Evolutionary conservation across 2,888 invertebrate genomes (phyloP), one percentile per base, ranked within the genome.

Genomic region (Exocentrus adspersus): DNA sequence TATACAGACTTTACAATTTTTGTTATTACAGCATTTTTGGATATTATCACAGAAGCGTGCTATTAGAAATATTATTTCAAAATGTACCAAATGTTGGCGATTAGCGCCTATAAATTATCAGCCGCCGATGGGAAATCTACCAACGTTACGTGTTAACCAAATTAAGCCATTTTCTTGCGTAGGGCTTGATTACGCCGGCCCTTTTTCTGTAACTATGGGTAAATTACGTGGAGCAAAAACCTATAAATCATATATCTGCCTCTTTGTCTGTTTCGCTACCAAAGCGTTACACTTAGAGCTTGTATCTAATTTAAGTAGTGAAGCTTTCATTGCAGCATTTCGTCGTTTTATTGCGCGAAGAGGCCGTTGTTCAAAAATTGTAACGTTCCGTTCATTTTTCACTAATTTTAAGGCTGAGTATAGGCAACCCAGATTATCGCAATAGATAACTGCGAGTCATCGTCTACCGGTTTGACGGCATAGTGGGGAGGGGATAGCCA

Each of bases 221-320:
- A 9, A n/a, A 16, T 14, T 9, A 2, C 16, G 43, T 17, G 43
- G 43, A 17, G 2, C 16, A 0, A 43, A 43, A 17, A 17, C 43
- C 6, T 19, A 14, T 0, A 43, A 43, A 17, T 16, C 43, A 2
- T 43, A 43, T 43, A 17, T 43, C 10, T 17, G 43, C 16, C 6
- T 19, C 9, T 43, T 43, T 14, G 7, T 43, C 4, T 43, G 43
- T 17, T 43, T 16, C 6, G 16, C 43, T 5, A 43, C 43, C 16
- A 43, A 43, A 6, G 10, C 19, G n/a, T n/a, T n/a, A n/a, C 43
- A 43, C 19, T 43, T 43, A 43, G 43, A 43, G 43, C 6, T 43
- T 17, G 43, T 10, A 5, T 43, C 19, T 9, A 10, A 43, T 43
- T 43, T 43, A 43, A 19, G 9, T 1, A 43, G 9, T 19, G 43